These are phyloP conservation scores for Gryon sp. DNA, from an alignment of 1,140 invertebrate species.

Conservation along the genomic window DNA sequence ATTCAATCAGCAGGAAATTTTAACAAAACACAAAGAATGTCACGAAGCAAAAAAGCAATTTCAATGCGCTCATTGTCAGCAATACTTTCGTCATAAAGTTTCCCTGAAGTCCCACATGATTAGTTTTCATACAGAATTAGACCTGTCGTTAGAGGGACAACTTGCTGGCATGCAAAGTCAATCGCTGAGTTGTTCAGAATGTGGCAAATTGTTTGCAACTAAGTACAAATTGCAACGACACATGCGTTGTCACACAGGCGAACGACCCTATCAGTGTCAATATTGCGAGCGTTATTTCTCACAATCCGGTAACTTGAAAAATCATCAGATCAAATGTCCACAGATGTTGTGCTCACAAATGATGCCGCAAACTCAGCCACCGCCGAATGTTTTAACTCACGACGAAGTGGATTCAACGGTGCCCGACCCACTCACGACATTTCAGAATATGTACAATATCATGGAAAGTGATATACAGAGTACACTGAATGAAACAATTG, in stretches of 20 bases:
- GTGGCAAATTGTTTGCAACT: slow-evolving; percentile 78
- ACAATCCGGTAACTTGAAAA: slow-evolving; percentile 83
- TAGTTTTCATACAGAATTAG: slow-evolving; percentile 70
- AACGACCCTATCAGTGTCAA: slow-evolving; percentile 79
- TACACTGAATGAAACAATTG: slow-evolving; percentile 73
- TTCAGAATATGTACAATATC: slow-evolving; percentile 69
- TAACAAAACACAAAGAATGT: slow-evolving; percentile 80
- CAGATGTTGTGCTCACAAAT: slow-evolving; percentile 62
- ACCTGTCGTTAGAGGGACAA: slow-evolving; percentile 47
- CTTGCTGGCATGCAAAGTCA: slow-evolving; percentile 50
- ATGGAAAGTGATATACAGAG: slow-evolving; percentile 74
- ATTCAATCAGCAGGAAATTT: slow-evolving; percentile 82
- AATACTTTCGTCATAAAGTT: slow-evolving; percentile 76
- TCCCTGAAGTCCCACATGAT: slow-evolving; percentile 77
- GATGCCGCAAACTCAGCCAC: slow-evolving; percentile 28
- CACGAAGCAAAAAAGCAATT: slow-evolving; percentile 81
- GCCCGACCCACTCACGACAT: slow-evolving; percentile 61
- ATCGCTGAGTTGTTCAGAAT: slow-evolving; percentile 70
- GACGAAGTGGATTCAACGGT: slow-evolving; percentile 31
- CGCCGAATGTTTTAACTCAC: no score
- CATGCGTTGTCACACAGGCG: slow-evolving; percentile 79
- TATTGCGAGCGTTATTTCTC: slow-evolving; percentile 81
- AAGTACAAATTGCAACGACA: slow-evolving; percentile 78
- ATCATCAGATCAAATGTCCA: slow-evolving; percentile 77
- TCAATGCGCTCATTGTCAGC: slow-evolving; percentile 81